Evolutionary conservation across 2,113 vertebrate genomes (phyloP), one percentile per base, ranked within the genome.

Genomic region (Microtus montanus): DNA sequence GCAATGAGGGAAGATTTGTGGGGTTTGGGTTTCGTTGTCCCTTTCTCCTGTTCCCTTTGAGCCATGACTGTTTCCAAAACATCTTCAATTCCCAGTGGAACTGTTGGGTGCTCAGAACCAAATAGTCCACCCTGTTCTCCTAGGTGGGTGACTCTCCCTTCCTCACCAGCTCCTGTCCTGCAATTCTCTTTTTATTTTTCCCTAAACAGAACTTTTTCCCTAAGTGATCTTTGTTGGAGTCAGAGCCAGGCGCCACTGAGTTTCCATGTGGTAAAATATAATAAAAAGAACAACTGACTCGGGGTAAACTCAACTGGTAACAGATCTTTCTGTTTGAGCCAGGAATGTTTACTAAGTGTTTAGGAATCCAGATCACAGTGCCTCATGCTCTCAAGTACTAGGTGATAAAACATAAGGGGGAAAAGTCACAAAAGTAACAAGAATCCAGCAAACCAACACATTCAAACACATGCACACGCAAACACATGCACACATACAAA

Each of bases 321-420:
- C 19, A 68, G 13, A 30, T 52, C 9, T 64, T 71, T 79, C 92
- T 92, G 68, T 35, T 74, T 28, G 19, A 66, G 89, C 58, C 90
- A 73, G 87, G 35, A 44, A 58, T 33, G 58, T 64, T 14, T 82
- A 47, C 52, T 20, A 8, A 17, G 13, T 38, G 75, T 87, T 75
- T 13, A 3, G 75, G 19, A 41, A 10, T 89, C 38, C 1, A 7
- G 41, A 7, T 19, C 15, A 3, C 2, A 7, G 61, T 0, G 7
- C 73, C 12, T 4, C 9, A 0, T 58, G 22, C n/a, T n/a, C 41
- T n/a, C 75, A n/a, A 26, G 33, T 4, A 28, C 12, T n/a, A 26
- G 58, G 9, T 74, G 70, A 74, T 64, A 41, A 71, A 30, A 38
- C 83, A 44, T 0, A 6, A 44, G 41, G 17, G 15, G n/a, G 33